These are phyloP conservation scores for Pterophyllum scalare DNA, from an alignment of 2,113 vertebrate genomes.

Conservation along the genomic window DNA sequence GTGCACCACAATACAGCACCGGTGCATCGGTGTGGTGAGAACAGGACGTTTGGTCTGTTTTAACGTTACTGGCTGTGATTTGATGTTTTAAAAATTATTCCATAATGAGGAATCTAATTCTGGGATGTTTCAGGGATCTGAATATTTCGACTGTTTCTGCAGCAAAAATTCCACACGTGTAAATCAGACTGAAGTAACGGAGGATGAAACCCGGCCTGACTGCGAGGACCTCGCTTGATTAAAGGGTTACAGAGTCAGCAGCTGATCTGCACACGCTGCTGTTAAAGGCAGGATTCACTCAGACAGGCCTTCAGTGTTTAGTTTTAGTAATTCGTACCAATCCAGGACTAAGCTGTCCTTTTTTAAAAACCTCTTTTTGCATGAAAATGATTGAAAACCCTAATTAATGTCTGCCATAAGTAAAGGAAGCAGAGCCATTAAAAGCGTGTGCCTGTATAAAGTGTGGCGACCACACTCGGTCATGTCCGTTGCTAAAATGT, in stretches of 20 bases:
- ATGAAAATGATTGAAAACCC: background rate
- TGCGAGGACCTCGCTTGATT: too few species aligned
- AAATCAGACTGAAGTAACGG: background rate
- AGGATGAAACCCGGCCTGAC: background rate
- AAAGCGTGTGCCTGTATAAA: background rate
- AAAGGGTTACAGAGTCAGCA: too few species aligned
- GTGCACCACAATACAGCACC: background rate
- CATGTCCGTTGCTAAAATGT: background rate
- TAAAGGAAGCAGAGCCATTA: too few species aligned
- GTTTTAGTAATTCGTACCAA: too few species aligned
- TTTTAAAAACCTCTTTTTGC: background rate
- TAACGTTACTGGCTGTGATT: background rate
- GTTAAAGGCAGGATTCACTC: background rate
- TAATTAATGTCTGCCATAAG: too few species aligned
- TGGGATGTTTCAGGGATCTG: background rate
- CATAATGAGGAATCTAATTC: background rate
- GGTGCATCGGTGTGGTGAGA: background rate
- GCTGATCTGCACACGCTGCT: too few species aligned
- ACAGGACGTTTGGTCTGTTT: background rate
- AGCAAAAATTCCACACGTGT: background rate
- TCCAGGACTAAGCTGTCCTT: background rate
- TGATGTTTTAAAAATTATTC: background rate
- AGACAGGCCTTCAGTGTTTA: too few species aligned
- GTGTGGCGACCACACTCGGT: background rate
- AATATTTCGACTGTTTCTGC: background rate